Base-by-base conservation (phyloP, 2,113 vertebrate species). In the Ramphastos sulfuratus region DNA sequence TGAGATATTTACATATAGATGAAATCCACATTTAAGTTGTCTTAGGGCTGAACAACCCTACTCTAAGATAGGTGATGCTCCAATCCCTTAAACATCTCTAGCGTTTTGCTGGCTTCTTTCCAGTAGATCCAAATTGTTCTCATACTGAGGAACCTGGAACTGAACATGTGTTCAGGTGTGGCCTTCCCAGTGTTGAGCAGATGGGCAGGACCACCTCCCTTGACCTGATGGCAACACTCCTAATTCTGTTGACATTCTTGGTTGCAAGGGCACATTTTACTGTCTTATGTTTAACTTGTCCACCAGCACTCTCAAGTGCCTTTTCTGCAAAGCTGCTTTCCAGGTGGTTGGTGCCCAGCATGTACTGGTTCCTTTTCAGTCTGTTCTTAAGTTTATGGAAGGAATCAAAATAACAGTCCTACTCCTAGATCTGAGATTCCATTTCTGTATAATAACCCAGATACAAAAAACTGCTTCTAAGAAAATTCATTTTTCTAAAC, bases 161-260 rank as follows among this genome's bases (percentile, higher is more conserved):
- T 35, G 18, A 31, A 17, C 24, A 82, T 12, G 35, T 48, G 15
- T 66, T 71, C 15, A 61, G 24, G 12, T 75, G 61, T 52, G 15
- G 46, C 56, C 20, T 89, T 39, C 1, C 50, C 35, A 35, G 37
- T 54, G 69, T 24, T 81, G 55, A 66, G 35, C 39, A 72, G 61
- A 67, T 31, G 31, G 46, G 35, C 28, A 42, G 7, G 46, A 23
- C 58, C 24, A 20, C n/a, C 24, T 75, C 24, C 27, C 28, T 54
- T 1, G 1, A 7, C 35, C 50, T 71, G 37, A 33, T 82, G 66
- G 27, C 35, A 23, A 1, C 0, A 3, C 9, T 50, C 63, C 56
- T 54, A 2, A 5, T 20, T 50, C 12, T 1, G 0, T 27, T 46
- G 50, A 17, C n/a, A 23, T 56, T 23, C 44, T 84, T 52, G 56